These are phyloP conservation scores for Clarias laeviceps DNA, from an alignment of 2,797 vertebrate species.

Conservation along the genomic window DNA sequence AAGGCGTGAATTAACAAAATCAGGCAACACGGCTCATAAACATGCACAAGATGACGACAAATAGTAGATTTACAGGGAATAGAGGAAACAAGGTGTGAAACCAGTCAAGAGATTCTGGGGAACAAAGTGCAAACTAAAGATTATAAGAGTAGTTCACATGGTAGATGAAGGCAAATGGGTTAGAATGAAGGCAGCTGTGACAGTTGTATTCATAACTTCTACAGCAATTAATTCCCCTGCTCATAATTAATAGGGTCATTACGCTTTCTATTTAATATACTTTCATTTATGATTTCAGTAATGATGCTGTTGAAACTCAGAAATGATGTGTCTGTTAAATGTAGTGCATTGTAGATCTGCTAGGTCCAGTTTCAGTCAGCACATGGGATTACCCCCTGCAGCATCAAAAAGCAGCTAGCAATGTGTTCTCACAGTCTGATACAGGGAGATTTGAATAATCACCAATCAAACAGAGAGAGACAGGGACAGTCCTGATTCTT, in stretches of 20 bases:
- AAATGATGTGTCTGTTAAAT: slow-evolving; percentile 5
- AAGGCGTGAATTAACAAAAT: too few relatives aligned
- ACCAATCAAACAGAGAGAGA: slow-evolving; percentile 49
- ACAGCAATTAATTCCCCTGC: background rate
- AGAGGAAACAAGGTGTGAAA: background rate
- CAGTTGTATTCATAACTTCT: background rate
- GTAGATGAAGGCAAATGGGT: background rate
- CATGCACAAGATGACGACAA: background rate
- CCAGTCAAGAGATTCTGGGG: background rate
- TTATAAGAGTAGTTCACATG: background rate
- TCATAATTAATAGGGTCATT: background rate
- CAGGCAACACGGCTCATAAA: background rate
- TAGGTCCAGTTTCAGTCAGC: slow-evolving; percentile 14
- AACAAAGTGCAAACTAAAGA: background rate
- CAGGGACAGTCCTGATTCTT: slow-evolving; percentile 46
- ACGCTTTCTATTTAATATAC: background rate
- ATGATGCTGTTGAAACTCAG: slow-evolving; percentile 14
- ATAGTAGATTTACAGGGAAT: background rate
- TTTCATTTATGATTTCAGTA: slow-evolving; percentile 11
- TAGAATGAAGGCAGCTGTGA: background rate
- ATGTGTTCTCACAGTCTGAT: slow-evolving; percentile 12
- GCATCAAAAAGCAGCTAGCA: slow-evolving; percentile 4
- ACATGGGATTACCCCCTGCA: slow-evolving; percentile 42
- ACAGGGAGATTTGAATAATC: slow-evolving; percentile 50
- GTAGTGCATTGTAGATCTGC: background rate